Conservation (phyloP, 2,113 vertebrate species). For the Polypterus senegalus region DNA sequence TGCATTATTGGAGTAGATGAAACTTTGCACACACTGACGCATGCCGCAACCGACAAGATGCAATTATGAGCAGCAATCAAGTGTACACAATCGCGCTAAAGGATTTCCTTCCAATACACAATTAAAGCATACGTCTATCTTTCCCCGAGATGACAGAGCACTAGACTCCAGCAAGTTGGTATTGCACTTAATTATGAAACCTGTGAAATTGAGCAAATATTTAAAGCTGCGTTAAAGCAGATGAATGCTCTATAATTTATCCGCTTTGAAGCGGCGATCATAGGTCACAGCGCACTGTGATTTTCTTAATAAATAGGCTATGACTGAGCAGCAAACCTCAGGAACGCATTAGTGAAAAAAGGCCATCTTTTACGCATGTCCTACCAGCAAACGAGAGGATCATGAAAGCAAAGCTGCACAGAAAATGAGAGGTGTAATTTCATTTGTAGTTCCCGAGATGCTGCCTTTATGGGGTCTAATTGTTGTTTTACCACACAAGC, state of each 20-base stretch:
- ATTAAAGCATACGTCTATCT: not conserved
- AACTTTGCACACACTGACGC: not conserved
- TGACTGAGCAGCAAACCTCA: conserved; percentile 25
- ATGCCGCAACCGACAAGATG: not conserved
- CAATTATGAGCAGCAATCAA: not conserved
- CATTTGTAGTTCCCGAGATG: too few relatives aligned
- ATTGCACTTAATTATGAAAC: conserved; percentile 27
- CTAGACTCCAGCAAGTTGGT: conserved; percentile 20
- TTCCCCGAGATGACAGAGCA: conserved; percentile 31
- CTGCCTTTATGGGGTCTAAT: too few relatives aligned
- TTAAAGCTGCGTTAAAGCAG: conserved; percentile 58
- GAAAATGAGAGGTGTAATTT: too few relatives aligned
- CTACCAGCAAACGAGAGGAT: too few relatives aligned
- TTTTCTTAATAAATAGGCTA: conserved; percentile 54
- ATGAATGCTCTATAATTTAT: conserved; percentile 60
- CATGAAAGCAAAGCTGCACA: too few relatives aligned
- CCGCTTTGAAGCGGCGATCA: conserved; percentile 45
- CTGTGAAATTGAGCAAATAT: conserved; percentile 50
- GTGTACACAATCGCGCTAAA: not conserved
- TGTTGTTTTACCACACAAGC: too few relatives aligned
- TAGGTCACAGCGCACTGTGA: conserved; percentile 11
- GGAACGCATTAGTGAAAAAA: too few relatives aligned
- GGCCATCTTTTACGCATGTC: too few relatives aligned
- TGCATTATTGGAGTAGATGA: not conserved
- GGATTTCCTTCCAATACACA: not conserved